Percentiles rank a stretch among this genome's conserved stretches.
phyloP scores from a whole-genome alignment of 2,113 vertebrate genomes.

The Grammomys dolichurus region DNA sequence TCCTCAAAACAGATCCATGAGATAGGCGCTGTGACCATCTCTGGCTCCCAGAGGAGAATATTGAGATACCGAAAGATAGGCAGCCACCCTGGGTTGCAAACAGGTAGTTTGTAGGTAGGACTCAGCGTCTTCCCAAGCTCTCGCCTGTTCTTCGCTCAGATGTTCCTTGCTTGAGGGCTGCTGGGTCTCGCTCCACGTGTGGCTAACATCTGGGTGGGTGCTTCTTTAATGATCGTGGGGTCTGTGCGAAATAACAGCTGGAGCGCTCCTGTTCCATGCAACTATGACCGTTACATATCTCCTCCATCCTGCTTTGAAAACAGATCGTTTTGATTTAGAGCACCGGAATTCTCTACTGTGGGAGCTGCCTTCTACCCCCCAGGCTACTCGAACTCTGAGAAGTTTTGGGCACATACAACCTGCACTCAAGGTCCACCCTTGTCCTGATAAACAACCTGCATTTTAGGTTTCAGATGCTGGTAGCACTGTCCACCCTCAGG shows the following conservation, averaged over 20 bases:
- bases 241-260: background rate
- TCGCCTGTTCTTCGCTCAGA: background rate
- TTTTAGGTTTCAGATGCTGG: background rate
- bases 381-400: background rate
- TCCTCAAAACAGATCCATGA: background rate
- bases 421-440: background rate
- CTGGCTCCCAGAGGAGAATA: background rate
- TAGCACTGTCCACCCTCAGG: background rate
- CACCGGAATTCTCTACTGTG: background rate
- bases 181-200: background rate
- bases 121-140: background rate
- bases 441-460: rapidly evolving
- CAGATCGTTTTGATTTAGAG: background rate
- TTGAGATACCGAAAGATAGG: background rate
- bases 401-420: background rate
- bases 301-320: background rate
- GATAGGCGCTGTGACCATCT: background rate
- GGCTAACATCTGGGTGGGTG: background rate
- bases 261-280: background rate
- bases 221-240: background rate
- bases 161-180: background rate
- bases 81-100: background rate
- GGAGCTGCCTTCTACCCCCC: background rate
- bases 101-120: background rate
- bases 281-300: background rate